phyloP scores from a whole-genome alignment of 1,140 invertebrate species.

The Lordiphosa mommai region DNA sequence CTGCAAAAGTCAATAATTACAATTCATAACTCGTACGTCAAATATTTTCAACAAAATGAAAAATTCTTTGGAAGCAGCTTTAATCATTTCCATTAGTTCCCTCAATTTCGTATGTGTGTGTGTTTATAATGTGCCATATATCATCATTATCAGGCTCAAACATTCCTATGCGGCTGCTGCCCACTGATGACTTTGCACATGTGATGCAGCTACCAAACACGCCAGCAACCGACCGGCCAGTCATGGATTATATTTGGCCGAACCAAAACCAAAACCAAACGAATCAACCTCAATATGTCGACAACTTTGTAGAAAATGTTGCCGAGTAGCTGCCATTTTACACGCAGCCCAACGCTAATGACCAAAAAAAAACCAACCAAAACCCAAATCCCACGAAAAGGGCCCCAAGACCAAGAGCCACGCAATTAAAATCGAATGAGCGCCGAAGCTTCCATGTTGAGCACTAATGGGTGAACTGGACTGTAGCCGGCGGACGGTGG shows the following conservation, averaged over 20 bases:
- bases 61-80: conserved; percentile 60
- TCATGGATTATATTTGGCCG: too few species aligned
- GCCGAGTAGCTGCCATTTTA: conserved; percentile 52
- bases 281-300: conserved; percentile 74
- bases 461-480: conserved; percentile 64
- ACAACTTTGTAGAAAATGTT: conserved; percentile 59
- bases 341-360: conserved; percentile 67
- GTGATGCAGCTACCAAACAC: conserved; percentile 52
- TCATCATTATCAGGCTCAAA: conserved; percentile 67
- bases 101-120: conserved; percentile 8
- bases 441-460: conserved; percentile 75
- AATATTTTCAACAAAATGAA: conserved; percentile 26
- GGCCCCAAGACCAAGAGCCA: conserved; percentile 47
- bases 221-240: conserved; percentile 16
- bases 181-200: conserved; percentile 71
- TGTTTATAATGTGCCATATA: conserved; percentile 65
- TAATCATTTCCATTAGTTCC: conserved; percentile 61
- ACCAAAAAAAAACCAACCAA: conserved; percentile 46
- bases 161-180: conserved; percentile 40
- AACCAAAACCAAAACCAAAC: conserved; percentile 26
- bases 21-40: conserved; percentile 15
- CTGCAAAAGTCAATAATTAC: conserved; percentile 31
- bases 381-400: conserved; percentile 67
- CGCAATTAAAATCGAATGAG: conserved; percentile 78
- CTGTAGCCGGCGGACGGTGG: conserved; percentile 18